These are phyloP conservation scores for Myotis pilosus DNA, from an alignment of 2,797 vertebrate species.

Conservation along the genomic window DNA sequence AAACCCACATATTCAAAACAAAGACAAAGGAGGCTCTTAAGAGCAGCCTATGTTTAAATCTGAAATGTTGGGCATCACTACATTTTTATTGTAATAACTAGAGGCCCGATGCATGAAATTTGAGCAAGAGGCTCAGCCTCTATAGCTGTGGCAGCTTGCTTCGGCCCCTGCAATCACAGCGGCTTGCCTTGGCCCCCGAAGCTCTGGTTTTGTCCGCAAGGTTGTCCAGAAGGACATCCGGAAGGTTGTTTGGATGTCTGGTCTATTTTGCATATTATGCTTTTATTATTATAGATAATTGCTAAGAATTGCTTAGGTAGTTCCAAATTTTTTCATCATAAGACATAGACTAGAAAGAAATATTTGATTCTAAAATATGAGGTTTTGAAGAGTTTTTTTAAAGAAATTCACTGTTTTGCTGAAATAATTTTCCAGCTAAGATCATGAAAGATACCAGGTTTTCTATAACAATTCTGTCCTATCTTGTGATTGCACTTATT, in stretches of 20 bases:
- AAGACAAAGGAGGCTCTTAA: neutral
- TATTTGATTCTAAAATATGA: neutral
- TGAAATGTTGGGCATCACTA: neutral
- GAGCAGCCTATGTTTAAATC: neutral
- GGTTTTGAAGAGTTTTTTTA: neutral
- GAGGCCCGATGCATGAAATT: too few relatives aligned
- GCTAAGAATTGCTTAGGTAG: neutral
- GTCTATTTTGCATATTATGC: too few relatives aligned
- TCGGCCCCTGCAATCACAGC: accelerated
- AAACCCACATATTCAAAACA: slow-evolving; percentile 19
- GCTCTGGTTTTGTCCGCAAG: too few relatives aligned
- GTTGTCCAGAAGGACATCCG: too few relatives aligned
- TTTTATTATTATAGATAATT: neutral
- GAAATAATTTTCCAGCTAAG: neutral
- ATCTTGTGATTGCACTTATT: neutral
- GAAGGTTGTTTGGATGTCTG: too few relatives aligned
- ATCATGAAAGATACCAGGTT: neutral
- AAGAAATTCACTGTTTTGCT: neutral
- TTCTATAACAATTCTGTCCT: neutral
- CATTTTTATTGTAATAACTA: neutral
- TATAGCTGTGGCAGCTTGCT: too few relatives aligned
- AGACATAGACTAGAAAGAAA: neutral
- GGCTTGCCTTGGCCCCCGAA: too few relatives aligned
- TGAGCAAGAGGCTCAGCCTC: too few relatives aligned
- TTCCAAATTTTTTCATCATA: neutral